Evolutionary conservation across 2,888 invertebrate species (phyloP), one percentile per base, ranked within the genome.

Genomic region (Apodemia mormo): DNA sequence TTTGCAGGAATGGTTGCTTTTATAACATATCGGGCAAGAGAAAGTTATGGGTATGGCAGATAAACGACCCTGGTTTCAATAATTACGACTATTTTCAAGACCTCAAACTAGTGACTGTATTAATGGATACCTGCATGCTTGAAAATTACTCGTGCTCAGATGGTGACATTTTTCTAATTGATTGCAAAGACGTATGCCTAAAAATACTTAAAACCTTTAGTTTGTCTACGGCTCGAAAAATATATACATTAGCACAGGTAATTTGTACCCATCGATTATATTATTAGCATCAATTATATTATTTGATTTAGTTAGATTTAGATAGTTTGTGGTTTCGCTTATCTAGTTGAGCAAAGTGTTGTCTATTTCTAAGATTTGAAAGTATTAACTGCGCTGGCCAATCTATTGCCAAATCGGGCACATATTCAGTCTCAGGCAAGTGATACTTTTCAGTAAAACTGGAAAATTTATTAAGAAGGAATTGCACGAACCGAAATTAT

Each of bases 31-130:
- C 61, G 8, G 61, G 30, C 5, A 61, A 61, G 10, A 61, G 45
- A 49, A 61, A 33, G 7, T 45, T 68, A 30, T 58, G 40, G 2
- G 33, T 68, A 43, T 68, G 61, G 68, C 61, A 64, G 33, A 61
- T 68, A n/a, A 68, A 64, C 10, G 68, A 68, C n/a, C 64, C 64
- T 2, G 68, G 68, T 1, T 64, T 68, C n/a, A 64, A 68, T 22
- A 22, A n/a, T 12, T 68, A 68, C 22, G 64, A 64, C 49, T 68
- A 68, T 10, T 45, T 64, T 1, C 14, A 61, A 12, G 68, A 68
- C 49, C 10, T 22, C 3, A 64, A 64, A 49, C 33, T 68, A 7
- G 29, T 64, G 10, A 61, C 12, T 12, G 14, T 14, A 12, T 2
- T 14, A 1, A 14, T 37, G 0, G 61, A 61, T 12, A 2, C 68